These are phyloP conservation scores for Ooceraea biroi DNA, from an alignment of 1,140 invertebrate genomes.

Conservation along the genomic window DNA sequence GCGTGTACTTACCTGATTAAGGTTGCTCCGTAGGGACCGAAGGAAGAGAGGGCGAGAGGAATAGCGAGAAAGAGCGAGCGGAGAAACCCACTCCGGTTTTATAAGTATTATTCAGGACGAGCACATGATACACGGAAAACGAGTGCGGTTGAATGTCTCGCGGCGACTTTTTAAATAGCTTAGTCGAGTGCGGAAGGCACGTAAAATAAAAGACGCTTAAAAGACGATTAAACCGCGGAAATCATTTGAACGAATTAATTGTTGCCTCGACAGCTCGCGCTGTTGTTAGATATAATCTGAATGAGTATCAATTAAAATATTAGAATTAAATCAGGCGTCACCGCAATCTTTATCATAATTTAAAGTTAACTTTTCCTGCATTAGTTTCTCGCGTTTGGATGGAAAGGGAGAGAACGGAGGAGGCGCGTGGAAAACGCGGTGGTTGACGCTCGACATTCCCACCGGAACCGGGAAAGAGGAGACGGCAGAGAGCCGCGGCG, in stretches of 20 bases:
- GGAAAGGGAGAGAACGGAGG: not conserved
- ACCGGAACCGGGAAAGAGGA: not conserved
- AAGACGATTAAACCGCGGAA: not conserved
- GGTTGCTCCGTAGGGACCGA: conserved; percentile 34
- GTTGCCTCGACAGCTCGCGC: not conserved
- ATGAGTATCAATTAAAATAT: conserved; percentile 32
- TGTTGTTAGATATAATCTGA: not conserved
- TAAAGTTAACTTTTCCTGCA: not conserved
- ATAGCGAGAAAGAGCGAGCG: too few relatives aligned
- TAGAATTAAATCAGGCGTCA: conserved; percentile 15
- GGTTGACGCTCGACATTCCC: not conserved
- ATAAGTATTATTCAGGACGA: conserved; percentile 52
- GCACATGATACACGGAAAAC: not conserved
- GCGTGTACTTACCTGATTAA: conserved; percentile 69
- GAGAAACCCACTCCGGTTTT: conserved; percentile 37
- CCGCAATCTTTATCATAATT: not conserved
- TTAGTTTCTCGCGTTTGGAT: conserved; percentile 37
- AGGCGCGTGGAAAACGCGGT: not conserved
- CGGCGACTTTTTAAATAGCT: not conserved
- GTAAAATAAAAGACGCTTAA: not conserved
- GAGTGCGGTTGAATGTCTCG: not conserved
- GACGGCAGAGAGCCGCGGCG: conserved; percentile 10
- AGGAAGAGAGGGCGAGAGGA: not conserved
- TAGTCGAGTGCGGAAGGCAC: not conserved
- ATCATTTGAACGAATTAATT: not conserved